Percentiles rank a stretch among this genome's conserved stretches.
Evolutionary conservation across 2,113 vertebrate genomes (phyloP).

Genomic region (Syngnathoides biaculeatus): DNA sequence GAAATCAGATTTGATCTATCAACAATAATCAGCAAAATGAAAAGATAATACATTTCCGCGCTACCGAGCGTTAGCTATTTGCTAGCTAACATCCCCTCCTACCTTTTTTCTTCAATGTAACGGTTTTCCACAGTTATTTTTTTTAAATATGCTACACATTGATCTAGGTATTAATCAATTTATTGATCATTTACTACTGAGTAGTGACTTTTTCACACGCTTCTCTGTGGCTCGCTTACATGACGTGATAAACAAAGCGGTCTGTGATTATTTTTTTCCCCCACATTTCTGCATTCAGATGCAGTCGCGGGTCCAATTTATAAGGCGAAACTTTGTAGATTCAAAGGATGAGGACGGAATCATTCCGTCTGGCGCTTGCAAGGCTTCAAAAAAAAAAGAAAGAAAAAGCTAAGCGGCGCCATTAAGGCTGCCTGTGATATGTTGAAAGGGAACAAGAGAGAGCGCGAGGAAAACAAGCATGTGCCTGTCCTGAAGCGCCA

Average conservation of each 20-base stretch:
- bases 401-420: conserved; percentile 52
- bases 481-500: conserved; percentile 75
- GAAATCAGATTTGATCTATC: too few relatives aligned
- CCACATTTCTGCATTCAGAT: not conserved
- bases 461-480: conserved; percentile 69
- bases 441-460: conserved; percentile 47
- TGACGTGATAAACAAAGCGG: not conserved
- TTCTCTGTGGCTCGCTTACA: too few relatives aligned
- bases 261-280: not conserved
- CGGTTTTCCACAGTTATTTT: too few relatives aligned
- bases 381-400: conserved; percentile 20
- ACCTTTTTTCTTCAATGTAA: too few relatives aligned
- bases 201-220: not conserved
- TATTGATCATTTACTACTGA: not conserved
- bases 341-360: conserved; percentile 43
- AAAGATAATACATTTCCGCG: too few relatives aligned
- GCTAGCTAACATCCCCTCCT: too few relatives aligned
- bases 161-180: too few relatives aligned
- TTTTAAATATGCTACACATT: too few relatives aligned
- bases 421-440: conserved; percentile 49
- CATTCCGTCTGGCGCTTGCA: conserved; percentile 31
- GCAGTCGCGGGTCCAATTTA: not conserved
- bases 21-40: too few relatives aligned
- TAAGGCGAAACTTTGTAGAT: conserved; percentile 34
- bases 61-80: too few relatives aligned